Evolutionary conservation across 2,888 invertebrate species (phyloP).

Genomic region (Cephus nigrinus): DNA sequence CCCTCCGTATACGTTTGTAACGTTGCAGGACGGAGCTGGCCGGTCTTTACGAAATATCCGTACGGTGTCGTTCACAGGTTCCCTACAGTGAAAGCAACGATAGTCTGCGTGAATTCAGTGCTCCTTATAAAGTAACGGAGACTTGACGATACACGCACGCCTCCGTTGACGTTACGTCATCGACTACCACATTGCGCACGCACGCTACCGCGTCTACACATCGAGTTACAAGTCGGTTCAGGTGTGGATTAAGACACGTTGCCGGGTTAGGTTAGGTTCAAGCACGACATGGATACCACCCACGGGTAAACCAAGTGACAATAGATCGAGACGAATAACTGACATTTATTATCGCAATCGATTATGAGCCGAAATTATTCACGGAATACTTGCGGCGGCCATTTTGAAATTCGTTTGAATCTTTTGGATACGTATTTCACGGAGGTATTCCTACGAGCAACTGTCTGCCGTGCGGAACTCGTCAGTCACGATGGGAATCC

Average conservation of each 20-base stretch:
- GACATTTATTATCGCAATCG: not conserved
- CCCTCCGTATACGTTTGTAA: not conserved
- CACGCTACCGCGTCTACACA: not conserved
- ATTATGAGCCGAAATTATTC: not conserved
- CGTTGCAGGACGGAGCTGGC: not conserved
- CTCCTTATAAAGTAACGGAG: constrained; percentile 61
- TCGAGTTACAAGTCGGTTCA: not conserved
- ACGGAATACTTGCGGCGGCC: not conserved
- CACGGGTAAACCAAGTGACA: not conserved
- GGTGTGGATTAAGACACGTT: not conserved
- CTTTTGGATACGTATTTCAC: not conserved
- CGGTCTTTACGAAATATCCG: not conserved
- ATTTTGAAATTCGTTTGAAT: not conserved
- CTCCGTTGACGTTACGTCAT: constrained; percentile 55
- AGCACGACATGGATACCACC: not conserved
- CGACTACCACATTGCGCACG: constrained; percentile 26
- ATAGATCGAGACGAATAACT: not conserved
- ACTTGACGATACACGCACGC: constrained; percentile 41
- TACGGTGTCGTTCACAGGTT: not conserved
- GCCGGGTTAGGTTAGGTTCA: not conserved
- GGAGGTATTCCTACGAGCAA: not conserved
- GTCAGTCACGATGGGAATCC: not conserved
- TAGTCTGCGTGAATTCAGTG: constrained; percentile 32
- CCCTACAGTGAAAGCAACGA: not conserved
- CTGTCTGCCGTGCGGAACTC: not conserved